Evolutionary conservation across 2,113 vertebrate species (phyloP).

Genomic region (Chloropsis cyanopogon): DNA sequence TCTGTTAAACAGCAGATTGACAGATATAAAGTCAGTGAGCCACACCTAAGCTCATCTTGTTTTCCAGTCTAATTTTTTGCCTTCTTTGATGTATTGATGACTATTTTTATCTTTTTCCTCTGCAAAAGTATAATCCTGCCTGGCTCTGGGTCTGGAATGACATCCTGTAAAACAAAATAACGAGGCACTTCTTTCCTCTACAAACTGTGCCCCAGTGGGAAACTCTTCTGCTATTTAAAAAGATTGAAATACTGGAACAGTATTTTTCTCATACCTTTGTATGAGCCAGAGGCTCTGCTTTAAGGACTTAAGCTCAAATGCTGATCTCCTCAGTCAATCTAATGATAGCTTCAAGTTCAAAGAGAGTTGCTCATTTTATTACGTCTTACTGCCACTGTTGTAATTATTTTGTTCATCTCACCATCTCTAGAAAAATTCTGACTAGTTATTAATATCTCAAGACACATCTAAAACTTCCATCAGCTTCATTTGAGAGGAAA

Average conservation of each 20-base stretch:
- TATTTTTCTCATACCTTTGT: neutral
- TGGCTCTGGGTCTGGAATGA: neutral
- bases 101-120: neutral
- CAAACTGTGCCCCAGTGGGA: neutral
- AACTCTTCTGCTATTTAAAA: conserved; percentile 2
- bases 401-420: conserved; percentile 24
- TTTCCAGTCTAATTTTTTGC: neutral
- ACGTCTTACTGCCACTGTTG: neutral
- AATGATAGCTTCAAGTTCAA: conserved; percentile 17
- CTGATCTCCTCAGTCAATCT: conserved; percentile 33
- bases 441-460: conserved; percentile 17
- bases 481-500: neutral
- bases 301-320: conserved; percentile 3
- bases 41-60: neutral
- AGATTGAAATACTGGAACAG: neutral
- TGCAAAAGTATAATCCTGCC: neutral
- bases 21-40: neutral
- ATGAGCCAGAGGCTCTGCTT: neutral
- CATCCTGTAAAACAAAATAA: neutral
- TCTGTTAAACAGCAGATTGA: neutral
- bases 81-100: neutral
- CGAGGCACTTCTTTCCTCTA: neutral
- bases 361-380: neutral
- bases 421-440: neutral
- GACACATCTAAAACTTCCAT: neutral